A percentile compares a stretch with the other conserved stretches of the same genome.
These are phyloP conservation scores for Portunus trituberculatus DNA, from an alignment of 1,140 invertebrate species.

Conservation along the genomic window DNA sequence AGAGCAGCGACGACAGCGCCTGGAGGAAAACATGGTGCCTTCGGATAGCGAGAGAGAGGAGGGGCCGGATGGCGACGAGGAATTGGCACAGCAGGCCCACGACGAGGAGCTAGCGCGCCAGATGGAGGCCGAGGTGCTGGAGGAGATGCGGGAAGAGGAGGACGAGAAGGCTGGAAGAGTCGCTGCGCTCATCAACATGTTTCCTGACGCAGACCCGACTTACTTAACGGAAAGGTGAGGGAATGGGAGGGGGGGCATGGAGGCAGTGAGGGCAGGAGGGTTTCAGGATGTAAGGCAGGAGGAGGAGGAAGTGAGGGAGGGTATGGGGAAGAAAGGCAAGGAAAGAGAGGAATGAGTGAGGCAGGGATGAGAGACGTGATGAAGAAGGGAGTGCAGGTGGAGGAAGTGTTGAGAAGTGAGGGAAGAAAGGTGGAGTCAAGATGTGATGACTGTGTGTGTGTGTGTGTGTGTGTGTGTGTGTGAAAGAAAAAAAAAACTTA, in stretches of 20 bases:
- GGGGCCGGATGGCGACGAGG: background rate
- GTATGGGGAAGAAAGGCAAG: too few relatives aligned
- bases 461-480: background rate
- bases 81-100: background rate
- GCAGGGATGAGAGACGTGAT: too few relatives aligned
- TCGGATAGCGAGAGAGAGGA: background rate
- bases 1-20: background rate
- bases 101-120: background rate
- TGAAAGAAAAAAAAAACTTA: background rate
- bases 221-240: conserved; percentile 39
- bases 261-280: too few relatives aligned
- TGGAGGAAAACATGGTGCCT: background rate
- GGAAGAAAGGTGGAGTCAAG: background rate
- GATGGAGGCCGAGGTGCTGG: background rate
- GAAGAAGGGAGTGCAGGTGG: too few relatives aligned
- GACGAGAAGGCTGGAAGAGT: background rate
- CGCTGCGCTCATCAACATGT: conserved; percentile 29
- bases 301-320: too few relatives aligned
- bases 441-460: background rate
- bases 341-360: too few relatives aligned
- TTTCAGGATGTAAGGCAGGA: too few relatives aligned
- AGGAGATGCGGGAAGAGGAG: background rate
- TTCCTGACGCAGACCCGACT: conserved; percentile 35
- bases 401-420: background rate
- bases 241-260: too few relatives aligned